phyloP scores from a whole-genome alignment of 2,888 invertebrate species.

The Tortrix viridana region DNA sequence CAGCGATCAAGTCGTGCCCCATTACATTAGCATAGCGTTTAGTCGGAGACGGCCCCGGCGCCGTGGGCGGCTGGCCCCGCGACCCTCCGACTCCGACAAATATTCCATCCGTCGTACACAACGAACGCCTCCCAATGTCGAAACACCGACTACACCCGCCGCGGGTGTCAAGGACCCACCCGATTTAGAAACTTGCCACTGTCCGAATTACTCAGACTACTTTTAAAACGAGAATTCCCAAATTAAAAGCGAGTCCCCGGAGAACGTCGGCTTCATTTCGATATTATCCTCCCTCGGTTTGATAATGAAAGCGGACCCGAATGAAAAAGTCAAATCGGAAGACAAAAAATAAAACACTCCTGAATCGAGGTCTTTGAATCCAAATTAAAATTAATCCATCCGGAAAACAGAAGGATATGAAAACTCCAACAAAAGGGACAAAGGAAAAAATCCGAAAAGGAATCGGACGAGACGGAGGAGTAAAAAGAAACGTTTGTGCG shows the following conservation, averaged over 20 bases:
- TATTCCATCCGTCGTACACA: conserved; percentile 59
- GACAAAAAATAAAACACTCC: conserved; percentile 35
- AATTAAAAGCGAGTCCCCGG: conserved; percentile 11
- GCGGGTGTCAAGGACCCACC: conserved; percentile 32
- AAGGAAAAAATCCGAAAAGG: conserved; percentile 67
- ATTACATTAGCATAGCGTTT: conserved; percentile 83
- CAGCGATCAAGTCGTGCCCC: conserved; percentile 77
- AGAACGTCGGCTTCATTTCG: conserved; percentile 19
- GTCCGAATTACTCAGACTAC: conserved; percentile 10
- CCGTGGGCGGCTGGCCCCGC: conserved; percentile 72
- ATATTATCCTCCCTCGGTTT: conserved; percentile 18
- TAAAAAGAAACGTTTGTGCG: conserved; percentile 58
- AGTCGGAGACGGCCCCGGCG: conserved; percentile 67
- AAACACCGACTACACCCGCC: conserved; percentile 18
- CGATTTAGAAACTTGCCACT: conserved; percentile 14
- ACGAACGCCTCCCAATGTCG: conserved; percentile 35
- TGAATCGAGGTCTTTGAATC: conserved; percentile 56
- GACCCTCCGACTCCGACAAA: conserved; percentile 72
- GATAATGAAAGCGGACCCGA: conserved; percentile 41
- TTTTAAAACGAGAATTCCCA: conserved; percentile 16
- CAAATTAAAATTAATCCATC: conserved; percentile 77
- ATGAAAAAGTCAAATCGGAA: conserved; percentile 49
- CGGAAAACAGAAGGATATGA: conserved; percentile 77
- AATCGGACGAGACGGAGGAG: conserved; percentile 58
- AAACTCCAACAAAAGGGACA: conserved; percentile 72